Percentiles rank a stretch among this genome's conserved stretches.
Evolutionary conservation across 2,888 invertebrate genomes (phyloP).

Genomic region (Pammene aurita): DNA sequence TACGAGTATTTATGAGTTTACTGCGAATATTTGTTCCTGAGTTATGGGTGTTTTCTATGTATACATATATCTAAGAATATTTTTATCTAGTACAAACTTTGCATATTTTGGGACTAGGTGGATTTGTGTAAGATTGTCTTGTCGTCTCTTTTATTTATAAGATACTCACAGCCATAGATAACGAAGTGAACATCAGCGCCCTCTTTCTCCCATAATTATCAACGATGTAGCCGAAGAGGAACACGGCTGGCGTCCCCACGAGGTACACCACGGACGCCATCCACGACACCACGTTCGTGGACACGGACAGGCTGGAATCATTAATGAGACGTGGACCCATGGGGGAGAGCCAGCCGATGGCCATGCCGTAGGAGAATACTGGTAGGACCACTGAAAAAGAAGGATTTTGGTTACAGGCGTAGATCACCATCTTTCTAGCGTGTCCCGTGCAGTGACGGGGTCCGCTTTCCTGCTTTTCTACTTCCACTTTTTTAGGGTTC

Average conservation of each 20-base stretch:
- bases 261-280: constrained; percentile 82
- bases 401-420: neutral
- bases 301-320: constrained; percentile 71
- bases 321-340: constrained; percentile 80
- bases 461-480: too few relatives aligned
- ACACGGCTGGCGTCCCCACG: constrained; percentile 80
- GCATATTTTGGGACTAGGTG: too few relatives aligned
- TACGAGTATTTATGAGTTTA: too few relatives aligned
- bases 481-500: too few relatives aligned
- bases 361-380: constrained; percentile 80
- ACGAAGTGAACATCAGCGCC: constrained; percentile 72
- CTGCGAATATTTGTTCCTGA: too few relatives aligned
- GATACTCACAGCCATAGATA: constrained; percentile 71
- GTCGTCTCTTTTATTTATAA: too few relatives aligned
- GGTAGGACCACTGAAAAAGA: constrained; percentile 77
- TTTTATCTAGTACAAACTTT: too few relatives aligned
- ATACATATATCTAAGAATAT: too few relatives aligned
- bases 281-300: constrained; percentile 79
- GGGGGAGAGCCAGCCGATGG: constrained; percentile 83
- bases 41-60: too few relatives aligned
- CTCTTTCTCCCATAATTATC: constrained; percentile 81
- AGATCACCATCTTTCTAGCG: too few relatives aligned
- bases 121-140: too few relatives aligned
- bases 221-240: constrained; percentile 79
- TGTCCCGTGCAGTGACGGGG: too few relatives aligned